Conservation (phyloP, 2,797 vertebrate genomes). For the Aphelocoma californica region DNA sequence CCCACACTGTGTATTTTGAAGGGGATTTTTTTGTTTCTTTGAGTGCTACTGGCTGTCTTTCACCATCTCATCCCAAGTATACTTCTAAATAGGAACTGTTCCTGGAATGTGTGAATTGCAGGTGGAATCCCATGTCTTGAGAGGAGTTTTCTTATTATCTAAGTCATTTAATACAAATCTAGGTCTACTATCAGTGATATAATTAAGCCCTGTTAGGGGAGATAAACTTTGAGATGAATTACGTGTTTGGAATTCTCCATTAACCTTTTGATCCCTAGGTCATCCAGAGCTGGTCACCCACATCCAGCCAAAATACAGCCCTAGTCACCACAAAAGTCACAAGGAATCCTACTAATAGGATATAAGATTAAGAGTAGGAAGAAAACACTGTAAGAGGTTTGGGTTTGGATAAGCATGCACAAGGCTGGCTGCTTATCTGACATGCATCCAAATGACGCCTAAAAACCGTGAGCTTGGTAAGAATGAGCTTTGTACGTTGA, state of each 20-base stretch:
- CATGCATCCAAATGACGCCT: neutral
- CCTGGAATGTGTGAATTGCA: neutral
- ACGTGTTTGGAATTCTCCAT: neutral
- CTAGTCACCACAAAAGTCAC: neutral
- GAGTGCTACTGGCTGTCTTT: neutral
- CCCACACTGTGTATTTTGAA: neutral
- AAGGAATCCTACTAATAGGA: neutral
- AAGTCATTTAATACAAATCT: neutral
- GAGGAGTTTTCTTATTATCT: neutral
- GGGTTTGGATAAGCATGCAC: neutral
- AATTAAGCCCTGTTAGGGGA: neutral
- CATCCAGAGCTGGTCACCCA: neutral
- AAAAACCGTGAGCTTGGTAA: neutral
- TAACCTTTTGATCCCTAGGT: slow-evolving; percentile 15
- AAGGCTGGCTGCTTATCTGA: neutral
- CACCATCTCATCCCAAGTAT: neutral
- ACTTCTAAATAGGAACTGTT: neutral
- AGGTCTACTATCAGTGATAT: neutral
- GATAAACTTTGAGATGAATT: neutral
- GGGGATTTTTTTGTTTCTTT: neutral
- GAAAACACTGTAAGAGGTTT: neutral
- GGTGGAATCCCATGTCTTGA: neutral
- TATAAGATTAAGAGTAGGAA: neutral
- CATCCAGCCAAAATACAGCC: neutral
- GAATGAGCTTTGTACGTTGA: neutral